These are phyloP conservation scores for Listronotus oregonensis DNA, from an alignment of 1,140 invertebrate genomes.

Conservation along the genomic window DNA sequence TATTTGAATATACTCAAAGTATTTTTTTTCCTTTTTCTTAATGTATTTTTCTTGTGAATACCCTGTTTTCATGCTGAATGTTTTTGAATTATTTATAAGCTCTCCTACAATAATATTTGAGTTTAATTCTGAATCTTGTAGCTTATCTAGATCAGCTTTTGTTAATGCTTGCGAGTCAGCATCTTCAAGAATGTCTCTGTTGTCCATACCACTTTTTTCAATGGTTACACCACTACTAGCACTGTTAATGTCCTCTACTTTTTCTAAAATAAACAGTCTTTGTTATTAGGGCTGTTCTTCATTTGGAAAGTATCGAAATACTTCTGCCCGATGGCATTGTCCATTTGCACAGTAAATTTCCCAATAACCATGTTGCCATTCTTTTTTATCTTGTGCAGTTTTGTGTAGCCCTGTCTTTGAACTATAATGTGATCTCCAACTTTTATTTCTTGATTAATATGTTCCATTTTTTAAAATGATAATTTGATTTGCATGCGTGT, in stretches of 20 bases:
- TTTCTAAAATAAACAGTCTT: constrained; percentile 64
- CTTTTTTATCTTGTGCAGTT: constrained; percentile 72
- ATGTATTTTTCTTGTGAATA: constrained; percentile 95
- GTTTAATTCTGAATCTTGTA: constrained; percentile 74
- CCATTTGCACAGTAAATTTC: constrained; percentile 73
- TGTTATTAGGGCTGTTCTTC: constrained; percentile 63
- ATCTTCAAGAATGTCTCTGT: constrained; percentile 82
- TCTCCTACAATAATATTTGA: constrained; percentile 84
- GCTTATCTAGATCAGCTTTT: constrained; percentile 77
- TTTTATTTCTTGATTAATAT: constrained; percentile 55
- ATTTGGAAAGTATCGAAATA: constrained; percentile 84
- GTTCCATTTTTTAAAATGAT: constrained; percentile 14
- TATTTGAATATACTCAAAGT: constrained; percentile 78
- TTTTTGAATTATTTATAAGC: constrained; percentile 87
- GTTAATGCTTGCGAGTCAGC: constrained; percentile 85
- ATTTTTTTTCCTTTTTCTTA: constrained; percentile 91
- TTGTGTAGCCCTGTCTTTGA: constrained; percentile 75
- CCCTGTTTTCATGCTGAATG: constrained; percentile 85
- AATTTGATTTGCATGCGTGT: not conserved
- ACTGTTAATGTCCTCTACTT: constrained; percentile 58
- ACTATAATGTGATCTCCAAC: constrained; percentile 75
- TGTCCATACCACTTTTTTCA: constrained; percentile 73
- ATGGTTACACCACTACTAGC: constrained; percentile 61
- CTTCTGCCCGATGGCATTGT: constrained; percentile 70
- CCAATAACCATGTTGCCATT: constrained; percentile 68